Evolutionary conservation across 2,888 invertebrate species (phyloP).

Genomic region (Maniola hyperantus): DNA sequence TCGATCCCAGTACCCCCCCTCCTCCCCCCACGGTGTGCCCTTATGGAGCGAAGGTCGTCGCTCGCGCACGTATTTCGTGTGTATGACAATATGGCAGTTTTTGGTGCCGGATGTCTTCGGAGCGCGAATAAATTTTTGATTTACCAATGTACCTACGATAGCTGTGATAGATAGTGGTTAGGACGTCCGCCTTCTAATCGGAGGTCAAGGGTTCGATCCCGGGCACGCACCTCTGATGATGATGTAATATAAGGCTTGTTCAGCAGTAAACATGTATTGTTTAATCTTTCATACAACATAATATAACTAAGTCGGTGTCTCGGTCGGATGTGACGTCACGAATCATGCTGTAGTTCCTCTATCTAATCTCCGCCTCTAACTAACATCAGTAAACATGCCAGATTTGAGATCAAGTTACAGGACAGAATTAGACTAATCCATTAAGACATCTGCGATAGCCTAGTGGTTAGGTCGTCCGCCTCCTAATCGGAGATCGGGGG

Average conservation of each 20-base stretch:
- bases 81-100: slow-evolving; percentile 58
- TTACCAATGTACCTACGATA: no score
- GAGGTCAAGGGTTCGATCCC: no score
- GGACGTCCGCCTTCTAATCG: no score
- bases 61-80: slow-evolving; percentile 59
- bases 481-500: no score
- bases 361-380: slow-evolving; percentile 23
- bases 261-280: background rate
- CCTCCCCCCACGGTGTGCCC: slow-evolving; percentile 47
- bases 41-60: slow-evolving; percentile 64
- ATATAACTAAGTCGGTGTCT: background rate
- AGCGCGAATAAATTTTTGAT: slow-evolving; percentile 29
- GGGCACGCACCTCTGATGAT: no score
- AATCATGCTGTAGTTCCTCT: background rate
- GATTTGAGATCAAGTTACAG: slow-evolving; percentile 13
- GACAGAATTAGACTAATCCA: slow-evolving; percentile 5
- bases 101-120: slow-evolving; percentile 41
- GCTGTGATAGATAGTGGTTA: no score
- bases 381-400: slow-evolving; percentile 20
- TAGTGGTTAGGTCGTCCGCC: no score
- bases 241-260: background rate
- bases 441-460: background rate
- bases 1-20: slow-evolving; percentile 53
- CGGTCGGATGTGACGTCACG: slow-evolving; percentile 26
- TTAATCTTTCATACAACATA: background rate